phyloP scores from a whole-genome alignment of 64 coral and sea anemone species.

The Astreopora myriophthalma region DNA sequence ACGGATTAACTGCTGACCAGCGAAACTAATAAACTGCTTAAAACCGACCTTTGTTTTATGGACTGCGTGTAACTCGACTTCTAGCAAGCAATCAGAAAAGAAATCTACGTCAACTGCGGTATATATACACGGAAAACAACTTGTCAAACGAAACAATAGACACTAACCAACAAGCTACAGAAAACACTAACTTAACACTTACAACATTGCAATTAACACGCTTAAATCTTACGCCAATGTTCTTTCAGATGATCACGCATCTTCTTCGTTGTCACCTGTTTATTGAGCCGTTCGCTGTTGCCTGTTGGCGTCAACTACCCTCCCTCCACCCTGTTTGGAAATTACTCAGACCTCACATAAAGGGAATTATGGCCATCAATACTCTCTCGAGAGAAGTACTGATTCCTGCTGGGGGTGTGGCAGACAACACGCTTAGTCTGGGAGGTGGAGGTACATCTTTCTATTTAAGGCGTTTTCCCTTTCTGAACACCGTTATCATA shows the following conservation, averaged over 20 bases:
- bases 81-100: no score
- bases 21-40: no score
- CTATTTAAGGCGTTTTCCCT: neutral
- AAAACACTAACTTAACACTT: no score
- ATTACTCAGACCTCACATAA: constrained; percentile 72
- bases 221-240: neutral
- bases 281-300: constrained; percentile 80
- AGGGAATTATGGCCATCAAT: constrained; percentile 79
- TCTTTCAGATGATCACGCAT: constrained; percentile 72
- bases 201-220: no score
- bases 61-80: no score
- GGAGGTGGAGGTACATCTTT: constrained; percentile 16
- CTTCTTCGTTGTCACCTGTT: constrained; percentile 78
- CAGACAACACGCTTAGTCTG: constrained; percentile 13
- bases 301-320: constrained; percentile 80
- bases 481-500: no score
- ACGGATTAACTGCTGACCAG: no score
- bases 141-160: no score
- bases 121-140: no score
- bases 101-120: no score
- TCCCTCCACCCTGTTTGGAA: constrained; percentile 90
- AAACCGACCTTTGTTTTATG: no score
- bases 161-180: no score
- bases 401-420: constrained; percentile 39
- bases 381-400: constrained; percentile 68